phyloP scores from a whole-genome alignment of 2,113 vertebrate species.

The Oenanthe oenanthe region DNA sequence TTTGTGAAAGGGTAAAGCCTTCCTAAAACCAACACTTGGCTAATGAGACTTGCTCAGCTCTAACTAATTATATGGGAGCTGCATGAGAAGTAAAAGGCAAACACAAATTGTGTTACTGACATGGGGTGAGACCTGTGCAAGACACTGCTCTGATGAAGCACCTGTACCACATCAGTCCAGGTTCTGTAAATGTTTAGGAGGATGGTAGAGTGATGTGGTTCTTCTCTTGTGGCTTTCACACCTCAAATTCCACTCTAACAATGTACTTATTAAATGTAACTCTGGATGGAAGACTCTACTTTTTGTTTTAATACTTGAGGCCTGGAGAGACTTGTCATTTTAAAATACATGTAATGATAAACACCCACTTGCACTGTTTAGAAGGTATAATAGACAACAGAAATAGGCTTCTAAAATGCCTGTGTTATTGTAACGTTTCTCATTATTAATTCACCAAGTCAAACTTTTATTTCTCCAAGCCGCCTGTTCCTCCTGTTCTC shows the following conservation, averaged over 20 bases:
- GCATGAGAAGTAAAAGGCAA: background rate
- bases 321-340: background rate
- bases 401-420: background rate
- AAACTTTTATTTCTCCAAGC: background rate
- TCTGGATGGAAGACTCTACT: background rate
- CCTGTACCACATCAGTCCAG: background rate
- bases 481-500: background rate
- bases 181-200: background rate
- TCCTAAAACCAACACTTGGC: background rate
- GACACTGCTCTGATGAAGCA: background rate
- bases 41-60: background rate
- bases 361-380: background rate
- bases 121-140: background rate
- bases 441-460: background rate
- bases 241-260: background rate
- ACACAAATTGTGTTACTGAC: background rate
- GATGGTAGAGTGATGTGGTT: background rate
- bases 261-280: accelerated
- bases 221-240: background rate
- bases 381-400: background rate
- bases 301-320: background rate
- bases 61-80: background rate
- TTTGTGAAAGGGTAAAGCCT: background rate
- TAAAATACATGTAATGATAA: background rate
- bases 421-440: background rate